A percentile compares a stretch with the other conserved stretches of the same genome.
phyloP scores from a whole-genome alignment of 1,140 invertebrate species.

The Dendroctonus valens region DNA sequence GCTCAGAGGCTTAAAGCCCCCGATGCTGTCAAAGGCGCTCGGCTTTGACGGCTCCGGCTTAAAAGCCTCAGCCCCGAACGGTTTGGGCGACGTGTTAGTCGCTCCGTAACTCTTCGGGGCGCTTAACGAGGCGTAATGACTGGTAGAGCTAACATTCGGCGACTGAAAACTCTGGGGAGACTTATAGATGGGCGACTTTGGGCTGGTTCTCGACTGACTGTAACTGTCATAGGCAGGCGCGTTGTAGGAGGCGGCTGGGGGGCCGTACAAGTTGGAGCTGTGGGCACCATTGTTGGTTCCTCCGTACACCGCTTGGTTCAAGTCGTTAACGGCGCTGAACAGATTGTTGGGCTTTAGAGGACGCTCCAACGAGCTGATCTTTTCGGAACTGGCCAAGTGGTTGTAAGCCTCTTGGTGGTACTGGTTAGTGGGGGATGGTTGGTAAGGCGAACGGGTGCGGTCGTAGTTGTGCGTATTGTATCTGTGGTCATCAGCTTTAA shows the following conservation, averaged over 20 bases:
- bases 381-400: conserved; percentile 47
- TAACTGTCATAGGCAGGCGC: conserved; percentile 10
- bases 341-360: conserved; percentile 38
- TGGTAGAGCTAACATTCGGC: conserved; percentile 2
- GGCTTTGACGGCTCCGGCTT: neutral
- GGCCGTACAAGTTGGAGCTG: conserved; percentile 2
- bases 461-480: conserved; percentile 12
- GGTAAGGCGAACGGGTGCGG: conserved; percentile 23
- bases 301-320: conserved; percentile 44
- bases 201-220: conserved; percentile 9
- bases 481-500: neutral
- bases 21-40: too few relatives aligned
- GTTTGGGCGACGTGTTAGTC: conserved; percentile 27
- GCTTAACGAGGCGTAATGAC: conserved; percentile 22
- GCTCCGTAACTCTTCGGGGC: conserved; percentile 26
- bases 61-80: conserved; percentile 13
- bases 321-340: conserved; percentile 39
- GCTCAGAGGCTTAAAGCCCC: neutral
- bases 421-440: conserved; percentile 23
- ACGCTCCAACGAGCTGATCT: conserved; percentile 46
- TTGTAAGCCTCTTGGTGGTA: conserved; percentile 44
- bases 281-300: conserved; percentile 41
- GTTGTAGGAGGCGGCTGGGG: neutral
- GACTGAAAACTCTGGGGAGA: conserved; percentile 15
- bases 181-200: conserved; percentile 3